phyloP scores from a whole-genome alignment of 2,113 vertebrate species.

The Setophaga petechia region DNA sequence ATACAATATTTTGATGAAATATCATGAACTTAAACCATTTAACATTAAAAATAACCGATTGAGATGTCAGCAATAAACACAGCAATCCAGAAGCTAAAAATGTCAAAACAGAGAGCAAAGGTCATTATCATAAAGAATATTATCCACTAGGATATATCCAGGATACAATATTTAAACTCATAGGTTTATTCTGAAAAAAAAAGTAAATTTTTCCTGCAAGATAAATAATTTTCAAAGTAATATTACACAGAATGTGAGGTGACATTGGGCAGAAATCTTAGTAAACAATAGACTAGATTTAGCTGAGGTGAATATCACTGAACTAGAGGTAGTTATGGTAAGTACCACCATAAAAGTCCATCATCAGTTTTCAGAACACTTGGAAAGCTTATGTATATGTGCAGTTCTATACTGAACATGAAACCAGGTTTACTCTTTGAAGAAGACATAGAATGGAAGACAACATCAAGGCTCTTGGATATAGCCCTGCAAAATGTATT shows the following conservation, averaged over 20 bases:
- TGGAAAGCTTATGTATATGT: not conserved
- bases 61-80: not conserved
- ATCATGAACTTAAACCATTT: not conserved
- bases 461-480: not conserved
- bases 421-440: not conserved
- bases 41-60: not conserved
- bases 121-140: not conserved
- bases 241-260: not conserved
- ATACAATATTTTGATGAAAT: constrained; percentile 18
- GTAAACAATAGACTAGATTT: not conserved
- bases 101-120: not conserved
- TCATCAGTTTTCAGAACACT: not conserved
- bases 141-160: not conserved
- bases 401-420: not conserved
- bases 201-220: not conserved
- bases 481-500: not conserved
- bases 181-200: not conserved
- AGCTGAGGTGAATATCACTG: not conserved
- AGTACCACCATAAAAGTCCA: not conserved
- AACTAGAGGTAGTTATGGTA: not conserved
- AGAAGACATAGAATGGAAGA: not conserved
- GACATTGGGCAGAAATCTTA: not conserved
- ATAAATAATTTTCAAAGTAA: not conserved
- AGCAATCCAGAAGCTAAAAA: not conserved
- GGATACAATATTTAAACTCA: not conserved